Percentiles rank a stretch among this genome's conserved stretches.
Evolutionary conservation across 2,797 vertebrate species (phyloP).

Genomic region (Smutsia gigantea): DNA sequence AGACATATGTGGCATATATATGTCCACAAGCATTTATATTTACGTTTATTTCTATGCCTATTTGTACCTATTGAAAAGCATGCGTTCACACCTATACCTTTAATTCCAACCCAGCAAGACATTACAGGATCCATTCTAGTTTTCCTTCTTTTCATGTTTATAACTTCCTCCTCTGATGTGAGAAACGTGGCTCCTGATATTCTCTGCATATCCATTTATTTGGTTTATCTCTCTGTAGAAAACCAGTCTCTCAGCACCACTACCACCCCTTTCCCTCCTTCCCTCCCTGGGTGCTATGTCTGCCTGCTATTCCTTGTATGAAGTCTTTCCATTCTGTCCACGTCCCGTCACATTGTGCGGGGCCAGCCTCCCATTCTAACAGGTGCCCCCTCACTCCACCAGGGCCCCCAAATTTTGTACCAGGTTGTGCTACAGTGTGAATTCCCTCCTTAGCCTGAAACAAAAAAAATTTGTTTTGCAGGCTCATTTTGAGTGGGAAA

Average conservation of each 20-base stretch:
- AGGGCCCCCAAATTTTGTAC: background rate
- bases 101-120: background rate
- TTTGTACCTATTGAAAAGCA: background rate
- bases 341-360: background rate
- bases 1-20: too few species aligned
- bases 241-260: too few species aligned
- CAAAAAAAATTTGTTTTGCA: background rate
- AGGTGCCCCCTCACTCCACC: too few species aligned
- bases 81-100: background rate
- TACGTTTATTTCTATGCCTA: background rate
- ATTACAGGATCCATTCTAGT: background rate
- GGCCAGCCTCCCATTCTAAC: background rate
- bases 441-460: background rate
- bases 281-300: too few species aligned
- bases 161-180: background rate
- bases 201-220: too few species aligned
- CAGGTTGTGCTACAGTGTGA: background rate
- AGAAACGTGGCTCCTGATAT: background rate
- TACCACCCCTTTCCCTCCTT: accelerated
- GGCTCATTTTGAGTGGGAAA: background rate
- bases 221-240: background rate
- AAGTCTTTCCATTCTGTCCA: background rate
- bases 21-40: background rate
- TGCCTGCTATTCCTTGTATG: background rate
- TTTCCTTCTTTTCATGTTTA: background rate